Evolutionary conservation across 2,113 vertebrate genomes (phyloP), one percentile per base, ranked within the genome.

Genomic region (Amia ocellicauda): DNA sequence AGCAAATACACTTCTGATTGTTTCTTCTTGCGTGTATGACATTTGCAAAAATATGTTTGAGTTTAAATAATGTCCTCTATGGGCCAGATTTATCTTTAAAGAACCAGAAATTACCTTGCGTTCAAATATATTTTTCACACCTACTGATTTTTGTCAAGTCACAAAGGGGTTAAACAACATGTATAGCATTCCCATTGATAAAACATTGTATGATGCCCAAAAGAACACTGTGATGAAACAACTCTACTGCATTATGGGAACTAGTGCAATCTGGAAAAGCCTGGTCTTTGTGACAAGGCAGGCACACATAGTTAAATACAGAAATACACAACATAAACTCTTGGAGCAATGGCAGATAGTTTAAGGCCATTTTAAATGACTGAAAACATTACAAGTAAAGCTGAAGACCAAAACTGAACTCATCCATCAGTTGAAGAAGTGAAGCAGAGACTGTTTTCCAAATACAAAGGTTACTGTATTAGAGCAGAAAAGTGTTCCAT

Each of bases 221-320:
- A 77, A 80, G 84, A 85, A 84, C 78, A 82, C 81, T 78, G 77
- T 87, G 82, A 85, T 79, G 84, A 86, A 86, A 92, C n/a, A n/a
- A n/a, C n/a, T n/a, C 89, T 89, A 92, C 91, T 91, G 93, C 86
- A 88, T 92, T 91, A 91, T 90, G 92, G 86, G 91, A 94, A 91
- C 92, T 95, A 95, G 94, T 98, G 94, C 95, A 97, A 95, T 92
- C 91, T 90, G 91, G 92, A 91, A 92, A 83, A 89, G 91, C 93
- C 94, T 88, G 88, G 92, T 95, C 94, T 93, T 89, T 86, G 92
- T 89, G 93, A 96, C 92, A 92, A 97, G 95, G 94, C 93, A 88
- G 86, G 84, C 87, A 90, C 87, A 93, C 91, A n/a, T n/a, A 86
- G 88, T 93, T 83, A 86, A 88, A 89, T 88, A 91, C 89, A 92